A percentile compares a stretch with the other conserved stretches of the same genome.
These are phyloP conservation scores for Meta bourneti DNA, from an alignment of 2,888 invertebrate species.

Conservation along the genomic window DNA sequence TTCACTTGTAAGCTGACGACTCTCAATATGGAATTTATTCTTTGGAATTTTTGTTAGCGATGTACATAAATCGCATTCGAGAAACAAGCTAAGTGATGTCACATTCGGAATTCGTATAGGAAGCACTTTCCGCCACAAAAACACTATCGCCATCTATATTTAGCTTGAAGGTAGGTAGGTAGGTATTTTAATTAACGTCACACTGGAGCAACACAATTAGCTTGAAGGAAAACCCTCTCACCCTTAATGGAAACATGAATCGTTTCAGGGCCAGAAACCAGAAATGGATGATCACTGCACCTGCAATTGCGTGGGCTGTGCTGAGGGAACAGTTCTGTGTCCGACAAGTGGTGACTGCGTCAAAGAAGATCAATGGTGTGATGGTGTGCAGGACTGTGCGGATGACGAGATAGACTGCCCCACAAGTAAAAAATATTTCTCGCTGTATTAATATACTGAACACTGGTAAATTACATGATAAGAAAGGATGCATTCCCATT, in stretches of 20 bases:
- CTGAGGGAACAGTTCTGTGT: conserved; percentile 85
- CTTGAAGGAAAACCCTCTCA: background rate
- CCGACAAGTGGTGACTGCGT: conserved; percentile 85
- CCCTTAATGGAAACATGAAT: background rate
- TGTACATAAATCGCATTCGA: too few relatives aligned
- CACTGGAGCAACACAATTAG: too few relatives aligned
- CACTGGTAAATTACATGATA: too few relatives aligned
- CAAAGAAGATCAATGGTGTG: conserved; percentile 85
- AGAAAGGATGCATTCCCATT: too few relatives aligned
- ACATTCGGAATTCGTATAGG: too few relatives aligned
- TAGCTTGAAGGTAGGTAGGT: background rate
- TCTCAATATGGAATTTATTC: too few relatives aligned
- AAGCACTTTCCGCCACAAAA: background rate
- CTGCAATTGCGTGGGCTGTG: conserved; percentile 88
- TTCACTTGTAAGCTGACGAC: too few relatives aligned
- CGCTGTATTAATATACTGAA: too few relatives aligned
- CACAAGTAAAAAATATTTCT: conserved; percentile 15
- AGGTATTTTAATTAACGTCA: too few relatives aligned
- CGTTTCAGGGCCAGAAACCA: conserved; percentile 61
- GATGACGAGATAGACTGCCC: conserved; percentile 89
- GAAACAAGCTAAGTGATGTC: too few relatives aligned
- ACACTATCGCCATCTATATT: background rate
- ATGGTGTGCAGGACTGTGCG: conserved; percentile 89
- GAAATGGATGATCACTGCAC: conserved; percentile 83
- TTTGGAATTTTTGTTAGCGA: too few relatives aligned